Evolutionary conservation across 2,113 vertebrate genomes (phyloP).

Genomic region (Oreotragus oreotragus): DNA sequence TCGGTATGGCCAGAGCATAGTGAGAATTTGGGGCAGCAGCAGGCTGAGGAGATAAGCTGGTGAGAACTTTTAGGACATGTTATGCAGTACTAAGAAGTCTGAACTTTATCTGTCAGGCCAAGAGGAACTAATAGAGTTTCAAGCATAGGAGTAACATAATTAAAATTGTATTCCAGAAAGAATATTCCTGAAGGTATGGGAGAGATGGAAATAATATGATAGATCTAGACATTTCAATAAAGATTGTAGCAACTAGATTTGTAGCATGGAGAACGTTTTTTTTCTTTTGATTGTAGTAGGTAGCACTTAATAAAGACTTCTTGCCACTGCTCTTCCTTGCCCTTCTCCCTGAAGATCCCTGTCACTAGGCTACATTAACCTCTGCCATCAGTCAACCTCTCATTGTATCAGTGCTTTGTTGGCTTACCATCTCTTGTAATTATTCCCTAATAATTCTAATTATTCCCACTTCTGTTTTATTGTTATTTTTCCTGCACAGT

Average conservation of each 20-base stretch:
- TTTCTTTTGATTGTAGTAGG: background rate
- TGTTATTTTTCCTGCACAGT: slow-evolving; percentile 23
- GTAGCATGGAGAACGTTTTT: background rate
- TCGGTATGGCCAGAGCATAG: background rate
- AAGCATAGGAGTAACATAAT: background rate
- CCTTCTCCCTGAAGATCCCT: background rate
- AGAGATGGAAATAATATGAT: background rate
- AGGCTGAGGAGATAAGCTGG: background rate
- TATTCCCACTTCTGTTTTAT: background rate
- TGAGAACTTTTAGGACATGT: background rate
- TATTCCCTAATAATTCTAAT: slow-evolving; percentile 36
- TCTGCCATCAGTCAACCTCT: background rate
- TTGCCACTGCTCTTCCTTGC: background rate
- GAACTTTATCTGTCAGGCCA: background rate
- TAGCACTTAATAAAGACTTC: background rate
- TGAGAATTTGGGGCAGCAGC: background rate
- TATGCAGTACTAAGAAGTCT: background rate
- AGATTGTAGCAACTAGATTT: background rate
- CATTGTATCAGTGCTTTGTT: background rate
- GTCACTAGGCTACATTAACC: background rate
- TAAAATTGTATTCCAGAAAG: background rate
- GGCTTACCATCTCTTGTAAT: background rate
- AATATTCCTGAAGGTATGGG: background rate
- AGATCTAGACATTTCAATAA: background rate
- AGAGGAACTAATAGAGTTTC: background rate